Conservation (phyloP, 2,113 vertebrate genomes). For the Zootoca vivipara region DNA sequence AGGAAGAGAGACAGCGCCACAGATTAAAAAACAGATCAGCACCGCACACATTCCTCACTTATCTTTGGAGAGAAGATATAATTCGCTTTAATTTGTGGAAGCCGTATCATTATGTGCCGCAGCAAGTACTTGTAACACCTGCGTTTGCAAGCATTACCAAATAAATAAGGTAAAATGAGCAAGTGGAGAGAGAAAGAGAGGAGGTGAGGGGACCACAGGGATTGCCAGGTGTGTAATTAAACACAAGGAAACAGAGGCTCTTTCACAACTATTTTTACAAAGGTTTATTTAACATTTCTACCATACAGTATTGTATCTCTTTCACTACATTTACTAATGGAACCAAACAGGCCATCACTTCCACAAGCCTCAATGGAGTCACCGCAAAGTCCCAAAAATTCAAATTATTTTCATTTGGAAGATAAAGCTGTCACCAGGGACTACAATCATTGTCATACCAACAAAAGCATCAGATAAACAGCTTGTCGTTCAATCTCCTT, state of each 20-base stretch:
- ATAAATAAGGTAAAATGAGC: slow-evolving; percentile 40
- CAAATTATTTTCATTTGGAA: slow-evolving; percentile 45
- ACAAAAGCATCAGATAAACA: slow-evolving; percentile 24
- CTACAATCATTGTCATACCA: background rate
- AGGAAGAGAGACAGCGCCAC: background rate
- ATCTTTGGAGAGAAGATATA: background rate
- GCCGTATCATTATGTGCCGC: slow-evolving; percentile 33
- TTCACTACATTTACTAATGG: background rate
- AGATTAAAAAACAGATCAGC: slow-evolving; percentile 2
- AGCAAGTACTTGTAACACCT: slow-evolving; percentile 44
- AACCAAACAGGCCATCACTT: slow-evolving; percentile 14
- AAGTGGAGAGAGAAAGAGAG: slow-evolving; percentile 5
- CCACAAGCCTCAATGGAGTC: background rate
- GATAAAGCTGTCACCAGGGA: slow-evolving; percentile 48
- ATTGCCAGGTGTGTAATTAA: slow-evolving; percentile 35
- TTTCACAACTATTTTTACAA: slow-evolving; percentile 33
- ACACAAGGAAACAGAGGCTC: slow-evolving; percentile 19
- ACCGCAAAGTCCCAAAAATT: background rate
- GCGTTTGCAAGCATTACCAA: background rate
- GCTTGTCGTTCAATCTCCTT: slow-evolving; percentile 44
- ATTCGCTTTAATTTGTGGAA: slow-evolving; percentile 47
- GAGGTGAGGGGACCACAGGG: slow-evolving; percentile 15
- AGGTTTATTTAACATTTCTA: slow-evolving; percentile 3
- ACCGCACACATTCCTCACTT: slow-evolving; percentile 14
- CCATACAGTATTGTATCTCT: background rate